Percentiles rank a stretch among this genome's conserved stretches.
Evolutionary conservation across 2,113 vertebrate species (phyloP).

Genomic region (Crotalus horridus): DNA sequence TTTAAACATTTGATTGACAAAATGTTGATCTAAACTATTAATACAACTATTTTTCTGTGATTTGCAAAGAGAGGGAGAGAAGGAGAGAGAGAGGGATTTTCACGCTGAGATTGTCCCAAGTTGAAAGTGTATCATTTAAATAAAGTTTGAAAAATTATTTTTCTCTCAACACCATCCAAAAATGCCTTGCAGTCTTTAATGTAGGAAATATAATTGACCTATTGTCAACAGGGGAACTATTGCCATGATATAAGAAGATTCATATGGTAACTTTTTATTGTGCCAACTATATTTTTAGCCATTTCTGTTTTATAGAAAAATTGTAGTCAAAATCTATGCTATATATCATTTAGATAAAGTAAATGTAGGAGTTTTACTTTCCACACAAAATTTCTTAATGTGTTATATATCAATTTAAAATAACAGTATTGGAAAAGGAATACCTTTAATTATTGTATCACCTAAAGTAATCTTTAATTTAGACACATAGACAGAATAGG

Average conservation of each 20-base stretch:
- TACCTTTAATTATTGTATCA: background rate
- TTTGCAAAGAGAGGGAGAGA: no score
- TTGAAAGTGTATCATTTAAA: no score
- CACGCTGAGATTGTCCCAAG: no score
- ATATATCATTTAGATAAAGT: background rate
- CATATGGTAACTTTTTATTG: background rate
- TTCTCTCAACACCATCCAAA: no score
- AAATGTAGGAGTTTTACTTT: background rate
- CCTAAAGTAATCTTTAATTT: background rate
- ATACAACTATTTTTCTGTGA: no score
- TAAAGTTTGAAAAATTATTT: no score
- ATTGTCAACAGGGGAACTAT: no score
- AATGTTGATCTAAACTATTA: no score
- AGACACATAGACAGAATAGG: background rate
- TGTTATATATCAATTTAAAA: background rate
- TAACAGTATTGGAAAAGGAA: background rate
- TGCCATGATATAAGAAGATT: no score
- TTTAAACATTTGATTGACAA: background rate
- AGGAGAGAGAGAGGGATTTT: no score
- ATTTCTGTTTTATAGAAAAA: background rate
- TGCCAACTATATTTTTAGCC: background rate
- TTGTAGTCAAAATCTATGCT: background rate
- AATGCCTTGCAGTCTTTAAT: no score
- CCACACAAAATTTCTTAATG: background rate
- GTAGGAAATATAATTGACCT: no score